Conservation (phyloP, 2,113 vertebrate species). For the Cinclus cinclus region DNA sequence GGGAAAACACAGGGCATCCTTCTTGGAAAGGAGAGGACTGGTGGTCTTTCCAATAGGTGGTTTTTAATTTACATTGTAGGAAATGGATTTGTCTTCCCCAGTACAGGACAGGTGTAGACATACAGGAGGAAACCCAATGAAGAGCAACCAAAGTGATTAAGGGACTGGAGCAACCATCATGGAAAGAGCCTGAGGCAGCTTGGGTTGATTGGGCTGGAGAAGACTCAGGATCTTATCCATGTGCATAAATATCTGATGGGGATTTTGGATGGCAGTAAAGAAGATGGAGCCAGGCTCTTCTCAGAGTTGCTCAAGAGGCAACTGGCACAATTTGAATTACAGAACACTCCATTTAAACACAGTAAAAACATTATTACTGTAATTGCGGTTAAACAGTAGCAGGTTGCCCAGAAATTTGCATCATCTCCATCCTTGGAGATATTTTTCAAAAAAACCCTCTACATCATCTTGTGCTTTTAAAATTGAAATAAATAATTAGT, state of each 20-base stretch:
- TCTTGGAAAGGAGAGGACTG: background rate
- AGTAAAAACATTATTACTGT: background rate
- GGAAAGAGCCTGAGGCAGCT: background rate
- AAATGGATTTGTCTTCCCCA: background rate
- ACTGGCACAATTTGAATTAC: background rate
- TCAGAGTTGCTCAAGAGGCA: background rate
- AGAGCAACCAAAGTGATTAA: background rate
- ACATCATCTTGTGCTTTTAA: background rate
- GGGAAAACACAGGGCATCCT: background rate
- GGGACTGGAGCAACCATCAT: background rate
- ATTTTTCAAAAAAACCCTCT: background rate
- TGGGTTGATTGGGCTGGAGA: background rate
- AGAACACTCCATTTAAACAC: background rate
- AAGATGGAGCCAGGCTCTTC: background rate
- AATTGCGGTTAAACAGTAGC: background rate
- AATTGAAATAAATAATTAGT: background rate
- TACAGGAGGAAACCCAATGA: background rate
- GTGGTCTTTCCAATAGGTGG: background rate
- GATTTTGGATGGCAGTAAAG: background rate
- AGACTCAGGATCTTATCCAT: background rate
- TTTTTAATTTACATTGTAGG: background rate
- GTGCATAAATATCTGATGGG: background rate
- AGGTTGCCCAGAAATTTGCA: background rate
- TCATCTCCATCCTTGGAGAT: background rate
- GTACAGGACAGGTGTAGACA: background rate